phyloP scores from a whole-genome alignment of 2,888 invertebrate species.

The Drosophila silvestris region DNA sequence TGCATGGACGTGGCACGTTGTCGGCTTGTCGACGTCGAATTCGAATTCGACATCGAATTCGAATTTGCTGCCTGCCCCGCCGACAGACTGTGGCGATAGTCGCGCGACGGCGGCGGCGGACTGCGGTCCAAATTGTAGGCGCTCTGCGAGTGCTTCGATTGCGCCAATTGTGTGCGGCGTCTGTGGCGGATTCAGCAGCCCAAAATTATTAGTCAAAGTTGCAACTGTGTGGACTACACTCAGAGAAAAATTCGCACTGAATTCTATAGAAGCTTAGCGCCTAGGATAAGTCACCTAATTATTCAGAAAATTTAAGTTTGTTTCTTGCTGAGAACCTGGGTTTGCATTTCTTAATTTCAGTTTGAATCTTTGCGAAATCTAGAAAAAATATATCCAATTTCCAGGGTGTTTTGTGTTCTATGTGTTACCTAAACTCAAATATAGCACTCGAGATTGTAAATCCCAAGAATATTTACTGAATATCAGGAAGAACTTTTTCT shows the following conservation, averaged over 20 bases:
- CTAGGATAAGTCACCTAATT: too few relatives aligned
- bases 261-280: neutral
- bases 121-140: slow-evolving; percentile 84
- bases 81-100: slow-evolving; percentile 74
- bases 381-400: too few relatives aligned
- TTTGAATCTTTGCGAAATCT: too few relatives aligned
- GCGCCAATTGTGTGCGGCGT: slow-evolving; percentile 70
- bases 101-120: slow-evolving; percentile 74
- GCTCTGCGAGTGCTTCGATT: slow-evolving; percentile 85
- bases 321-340: too few relatives aligned
- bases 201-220: neutral
- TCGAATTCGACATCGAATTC: neutral
- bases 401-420: too few relatives aligned
- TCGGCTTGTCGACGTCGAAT: slow-evolving; percentile 38
- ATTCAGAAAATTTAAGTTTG: too few relatives aligned
- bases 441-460: too few relatives aligned
- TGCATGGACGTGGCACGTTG: slow-evolving; percentile 84
- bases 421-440: too few relatives aligned
- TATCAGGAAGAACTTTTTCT: too few relatives aligned
- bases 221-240: neutral
- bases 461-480: too few relatives aligned
- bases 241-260: neutral
- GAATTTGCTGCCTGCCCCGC: slow-evolving; percentile 32
- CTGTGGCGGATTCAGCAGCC: slow-evolving; percentile 43
- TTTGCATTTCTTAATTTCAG: too few relatives aligned